Percentiles rank a stretch among this genome's conserved stretches.
These are phyloP conservation scores for Arnoldichthys spilopterus DNA, from an alignment of 2,797 vertebrate species.

Conservation along the genomic window DNA sequence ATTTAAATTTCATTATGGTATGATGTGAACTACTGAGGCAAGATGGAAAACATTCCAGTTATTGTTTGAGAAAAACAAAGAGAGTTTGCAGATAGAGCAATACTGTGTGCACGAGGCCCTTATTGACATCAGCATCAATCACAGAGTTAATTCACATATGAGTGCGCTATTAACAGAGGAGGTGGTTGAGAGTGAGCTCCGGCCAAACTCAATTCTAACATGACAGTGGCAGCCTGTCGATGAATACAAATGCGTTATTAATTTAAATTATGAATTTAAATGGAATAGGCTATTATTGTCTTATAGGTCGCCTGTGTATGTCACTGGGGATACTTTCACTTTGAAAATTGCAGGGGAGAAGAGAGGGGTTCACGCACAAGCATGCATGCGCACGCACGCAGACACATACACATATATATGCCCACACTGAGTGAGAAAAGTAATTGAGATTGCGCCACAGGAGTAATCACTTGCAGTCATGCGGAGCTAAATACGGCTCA, in stretches of 20 bases:
- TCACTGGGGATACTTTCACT: conserved; percentile 55
- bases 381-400: conserved; percentile 18
- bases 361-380: conserved; percentile 29
- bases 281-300: conserved; percentile 64
- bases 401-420: conserved; percentile 13
- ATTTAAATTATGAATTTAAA: conserved; percentile 63
- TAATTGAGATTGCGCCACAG: conserved; percentile 62
- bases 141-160: conserved; percentile 41
- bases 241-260: conserved; percentile 63
- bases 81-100: conserved; percentile 32
- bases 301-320: conserved; percentile 55
- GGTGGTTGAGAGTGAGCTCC: conserved; percentile 44
- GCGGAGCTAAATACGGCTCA: conserved; percentile 58
- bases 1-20: neutral
- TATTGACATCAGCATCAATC: conserved; percentile 51
- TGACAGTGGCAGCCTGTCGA: conserved; percentile 48
- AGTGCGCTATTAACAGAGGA: conserved; percentile 49
- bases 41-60: conserved; percentile 23
- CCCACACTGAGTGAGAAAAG: conserved; percentile 48
- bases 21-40: neutral
- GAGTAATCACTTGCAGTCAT: conserved; percentile 60
- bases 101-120: conserved; percentile 31
- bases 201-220: conserved; percentile 52
- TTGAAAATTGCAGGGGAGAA: conserved; percentile 50
- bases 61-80: conserved; percentile 18